These are phyloP conservation scores for Lota lota DNA, from an alignment of 2,113 vertebrate genomes.

Conservation along the genomic window DNA sequence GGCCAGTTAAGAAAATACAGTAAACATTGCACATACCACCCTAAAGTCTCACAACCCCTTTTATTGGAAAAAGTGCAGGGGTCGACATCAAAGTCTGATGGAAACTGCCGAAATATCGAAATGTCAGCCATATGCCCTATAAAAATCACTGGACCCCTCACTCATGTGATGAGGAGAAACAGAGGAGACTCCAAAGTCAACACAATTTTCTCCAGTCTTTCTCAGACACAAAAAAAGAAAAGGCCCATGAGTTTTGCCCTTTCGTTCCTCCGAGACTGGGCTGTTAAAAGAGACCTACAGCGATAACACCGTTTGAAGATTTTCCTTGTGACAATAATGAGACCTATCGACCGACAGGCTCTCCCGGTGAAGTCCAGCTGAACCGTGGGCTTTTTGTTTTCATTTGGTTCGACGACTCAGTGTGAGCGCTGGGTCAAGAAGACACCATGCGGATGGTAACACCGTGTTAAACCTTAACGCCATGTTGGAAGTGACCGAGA, in stretches of 20 bases:
- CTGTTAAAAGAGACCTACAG: constrained; percentile 68
- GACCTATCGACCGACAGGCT: constrained; percentile 64
- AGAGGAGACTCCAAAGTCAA: constrained; percentile 78
- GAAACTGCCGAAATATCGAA: constrained; percentile 63
- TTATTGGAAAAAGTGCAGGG: constrained; percentile 59
- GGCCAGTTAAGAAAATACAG: constrained; percentile 34
- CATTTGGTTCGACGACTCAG: constrained; percentile 42
- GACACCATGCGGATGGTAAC: constrained; percentile 60
- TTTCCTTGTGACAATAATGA: constrained; percentile 56
- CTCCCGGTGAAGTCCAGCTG: constrained; percentile 67
- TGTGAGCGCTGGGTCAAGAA: constrained; percentile 58
- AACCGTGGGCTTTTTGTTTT: constrained; percentile 36
- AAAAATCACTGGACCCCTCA: constrained; percentile 73
- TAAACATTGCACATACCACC: constrained; percentile 58
- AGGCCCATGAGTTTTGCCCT: constrained; percentile 61
- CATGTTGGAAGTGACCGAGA: constrained; percentile 53
- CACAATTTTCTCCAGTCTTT: constrained; percentile 62
- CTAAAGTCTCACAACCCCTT: constrained; percentile 41
- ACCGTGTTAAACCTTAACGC: constrained; percentile 66
- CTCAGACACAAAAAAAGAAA: constrained; percentile 25
- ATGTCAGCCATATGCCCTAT: constrained; percentile 69
- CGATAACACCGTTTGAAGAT: constrained; percentile 43
- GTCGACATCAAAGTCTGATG: constrained; percentile 74
- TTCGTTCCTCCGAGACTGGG: constrained; percentile 53
- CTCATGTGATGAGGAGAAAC: constrained; percentile 77